Conservation (phyloP, 2,113 vertebrate species). For the Brachyhypopomus occidentalis region DNA sequence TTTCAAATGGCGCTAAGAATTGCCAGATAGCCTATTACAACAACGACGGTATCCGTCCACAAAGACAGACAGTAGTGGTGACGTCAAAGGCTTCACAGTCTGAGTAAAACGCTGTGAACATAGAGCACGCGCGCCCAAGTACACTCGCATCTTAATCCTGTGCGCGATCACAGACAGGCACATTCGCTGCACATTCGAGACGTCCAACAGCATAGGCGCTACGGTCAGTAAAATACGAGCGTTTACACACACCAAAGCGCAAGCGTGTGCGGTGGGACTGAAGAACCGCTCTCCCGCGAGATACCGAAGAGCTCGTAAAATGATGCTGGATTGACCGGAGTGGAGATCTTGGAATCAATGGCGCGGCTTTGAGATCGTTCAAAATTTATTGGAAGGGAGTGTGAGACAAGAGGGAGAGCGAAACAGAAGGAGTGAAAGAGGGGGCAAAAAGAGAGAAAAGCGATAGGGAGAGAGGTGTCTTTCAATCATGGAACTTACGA, state of each 20-base stretch:
- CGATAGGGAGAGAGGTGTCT: constrained; percentile 66
- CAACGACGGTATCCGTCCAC: background rate
- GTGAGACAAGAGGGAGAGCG: constrained; percentile 57
- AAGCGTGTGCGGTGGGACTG: constrained; percentile 51
- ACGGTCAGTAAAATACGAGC: constrained; percentile 64
- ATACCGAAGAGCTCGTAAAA: background rate
- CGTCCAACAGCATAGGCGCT: background rate
- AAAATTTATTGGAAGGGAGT: constrained; percentile 77
- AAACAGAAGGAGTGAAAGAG: constrained; percentile 58
- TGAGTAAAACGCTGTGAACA: constrained; percentile 36
- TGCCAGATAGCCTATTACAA: too few relatives aligned
- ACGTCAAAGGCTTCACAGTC: constrained; percentile 69
- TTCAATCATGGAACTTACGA: constrained; percentile 91
- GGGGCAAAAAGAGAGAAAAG: constrained; percentile 51
- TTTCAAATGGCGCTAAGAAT: background rate
- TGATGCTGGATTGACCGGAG: constrained; percentile 78
- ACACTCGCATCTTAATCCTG: constrained; percentile 63
- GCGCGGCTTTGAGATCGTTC: constrained; percentile 80
- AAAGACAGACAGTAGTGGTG: constrained; percentile 47
- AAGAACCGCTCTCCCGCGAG: background rate
- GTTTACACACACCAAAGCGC: constrained; percentile 62
- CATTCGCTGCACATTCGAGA: constrained; percentile 60
- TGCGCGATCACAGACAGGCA: constrained; percentile 71
- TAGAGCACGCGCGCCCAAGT: constrained; percentile 61
- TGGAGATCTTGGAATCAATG: constrained; percentile 77